A percentile compares a stretch with the other conserved stretches of the same genome.
phyloP scores from a whole-genome alignment of 2,888 invertebrate species.

The Caenorhabditis zanzibari region DNA sequence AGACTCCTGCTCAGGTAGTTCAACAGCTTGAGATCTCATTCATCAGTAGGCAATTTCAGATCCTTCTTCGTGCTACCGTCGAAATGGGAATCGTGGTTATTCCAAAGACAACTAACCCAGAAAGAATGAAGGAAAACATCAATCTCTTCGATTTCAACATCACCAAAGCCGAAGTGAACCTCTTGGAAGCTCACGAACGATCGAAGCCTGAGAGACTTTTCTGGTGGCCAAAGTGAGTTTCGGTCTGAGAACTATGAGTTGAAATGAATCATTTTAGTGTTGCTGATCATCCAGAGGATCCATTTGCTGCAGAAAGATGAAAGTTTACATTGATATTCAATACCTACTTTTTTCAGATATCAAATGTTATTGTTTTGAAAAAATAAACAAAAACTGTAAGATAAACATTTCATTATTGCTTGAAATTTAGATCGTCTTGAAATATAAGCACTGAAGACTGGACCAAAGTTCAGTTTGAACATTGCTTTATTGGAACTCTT shows the following conservation, averaged over 20 bases:
- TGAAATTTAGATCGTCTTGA: not conserved
- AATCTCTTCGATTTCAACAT: conserved; percentile 50
- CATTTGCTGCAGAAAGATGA: conserved; percentile 67
- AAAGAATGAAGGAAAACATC: conserved; percentile 63
- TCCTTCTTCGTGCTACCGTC: conserved; percentile 46
- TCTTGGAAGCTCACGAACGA: conserved; percentile 21
- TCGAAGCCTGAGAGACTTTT: conserved; percentile 30
- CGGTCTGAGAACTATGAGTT: not conserved
- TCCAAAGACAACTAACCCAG: conserved; percentile 49
- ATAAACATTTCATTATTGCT: conserved; percentile 2
- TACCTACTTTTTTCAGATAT: not conserved
- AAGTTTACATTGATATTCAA: not conserved
- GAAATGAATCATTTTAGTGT: conserved; percentile 30
- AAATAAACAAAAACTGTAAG: conserved; percentile 1
- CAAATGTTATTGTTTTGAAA: not conserved
- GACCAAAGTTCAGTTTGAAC: not conserved
- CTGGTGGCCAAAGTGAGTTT: conserved; percentile 58
- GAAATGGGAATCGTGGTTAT: conserved; percentile 65
- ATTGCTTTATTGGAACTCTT: not conserved
- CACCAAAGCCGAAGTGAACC: conserved; percentile 30
- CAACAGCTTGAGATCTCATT: not conserved
- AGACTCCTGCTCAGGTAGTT: conserved; percentile 62
- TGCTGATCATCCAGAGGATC: conserved; percentile 73
- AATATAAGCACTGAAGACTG: not conserved
- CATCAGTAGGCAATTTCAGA: not conserved